Conservation (phyloP, 2,888 invertebrate genomes). For the Drosophila maculinotata region DNA sequence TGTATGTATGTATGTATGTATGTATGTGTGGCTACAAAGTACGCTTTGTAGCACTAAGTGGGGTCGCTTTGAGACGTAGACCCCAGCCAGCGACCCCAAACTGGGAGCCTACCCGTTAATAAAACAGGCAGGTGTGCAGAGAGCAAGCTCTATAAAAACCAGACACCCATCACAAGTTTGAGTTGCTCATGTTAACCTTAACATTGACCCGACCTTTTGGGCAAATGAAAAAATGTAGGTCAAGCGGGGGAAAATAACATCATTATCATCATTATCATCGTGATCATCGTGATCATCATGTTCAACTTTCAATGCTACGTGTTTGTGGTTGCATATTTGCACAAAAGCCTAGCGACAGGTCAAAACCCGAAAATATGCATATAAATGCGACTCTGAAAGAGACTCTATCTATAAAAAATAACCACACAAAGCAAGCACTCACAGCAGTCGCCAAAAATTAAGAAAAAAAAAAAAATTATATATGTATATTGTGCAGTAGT, state of each 20-base stretch:
- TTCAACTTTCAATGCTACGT: constrained; percentile 55
- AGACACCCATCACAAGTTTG: constrained; percentile 14
- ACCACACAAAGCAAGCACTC: neutral
- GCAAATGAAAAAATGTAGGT: constrained; percentile 53
- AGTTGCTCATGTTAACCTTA: constrained; percentile 59
- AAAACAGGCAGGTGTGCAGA: neutral
- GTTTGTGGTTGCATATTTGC: constrained; percentile 64
- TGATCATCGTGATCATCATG: constrained; percentile 4
- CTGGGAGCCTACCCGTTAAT: neutral
- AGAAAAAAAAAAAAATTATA: constrained; percentile 4
- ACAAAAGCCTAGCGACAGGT: constrained; percentile 31
- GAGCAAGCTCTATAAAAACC: constrained; percentile 8
- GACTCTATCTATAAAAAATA: constrained; percentile 18
- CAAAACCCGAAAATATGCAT: constrained; percentile 24
- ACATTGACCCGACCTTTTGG: constrained; percentile 65
- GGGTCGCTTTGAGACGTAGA: neutral
- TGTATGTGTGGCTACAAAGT: constrained; percentile 21
- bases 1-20: no score
- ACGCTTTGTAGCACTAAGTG: neutral
- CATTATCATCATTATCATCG: constrained; percentile 8
- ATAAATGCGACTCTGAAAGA: constrained; percentile 7
- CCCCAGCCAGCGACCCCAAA: no score
- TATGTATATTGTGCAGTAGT: constrained; percentile 18
- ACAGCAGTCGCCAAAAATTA: neutral
- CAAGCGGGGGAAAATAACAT: constrained; percentile 45